phyloP scores from a whole-genome alignment of 2,888 invertebrate species.

The Microdon myrmicae region DNA sequence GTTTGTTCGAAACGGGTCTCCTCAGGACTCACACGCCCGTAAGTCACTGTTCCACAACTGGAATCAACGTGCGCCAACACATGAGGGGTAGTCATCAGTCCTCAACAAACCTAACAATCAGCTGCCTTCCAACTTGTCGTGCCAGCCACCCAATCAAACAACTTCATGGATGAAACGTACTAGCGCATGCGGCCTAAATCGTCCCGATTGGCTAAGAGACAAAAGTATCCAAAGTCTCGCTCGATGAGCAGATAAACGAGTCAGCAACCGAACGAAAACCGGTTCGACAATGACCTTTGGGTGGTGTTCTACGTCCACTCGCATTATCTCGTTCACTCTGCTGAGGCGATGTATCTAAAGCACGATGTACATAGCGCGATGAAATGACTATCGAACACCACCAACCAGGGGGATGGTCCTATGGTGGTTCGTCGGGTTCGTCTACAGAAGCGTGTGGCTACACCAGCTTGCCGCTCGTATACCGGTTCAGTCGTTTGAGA shows the following conservation, averaged over 20 bases:
- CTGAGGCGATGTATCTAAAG: conserved; percentile 12
- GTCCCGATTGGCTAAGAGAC: conserved; percentile 61
- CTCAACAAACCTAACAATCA: conserved; percentile 37
- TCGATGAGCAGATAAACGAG: conserved; percentile 11
- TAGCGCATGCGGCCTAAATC: conserved; percentile 61
- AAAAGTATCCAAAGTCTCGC: background rate
- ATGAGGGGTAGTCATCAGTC: conserved; percentile 19
- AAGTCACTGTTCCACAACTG: no score
- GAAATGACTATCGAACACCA: conserved; percentile 30
- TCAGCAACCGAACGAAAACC: conserved; percentile 18
- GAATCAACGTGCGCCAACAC: conserved; percentile 7
- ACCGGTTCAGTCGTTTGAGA: conserved; percentile 66
- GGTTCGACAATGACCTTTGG: conserved; percentile 40
- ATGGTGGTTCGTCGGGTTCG: conserved; percentile 21
- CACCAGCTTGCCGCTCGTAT: conserved; percentile 45
- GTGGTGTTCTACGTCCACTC: conserved; percentile 23
- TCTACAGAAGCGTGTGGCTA: no score
- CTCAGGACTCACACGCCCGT: conserved; percentile 24
- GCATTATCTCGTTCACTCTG: conserved; percentile 18
- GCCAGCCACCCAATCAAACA: conserved; percentile 48
- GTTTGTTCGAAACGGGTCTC: conserved; percentile 29
- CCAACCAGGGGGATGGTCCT: conserved; percentile 43
- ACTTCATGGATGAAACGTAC: conserved; percentile 23
- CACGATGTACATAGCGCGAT: conserved; percentile 20
- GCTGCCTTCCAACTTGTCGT: conserved; percentile 29